Percentiles rank a stretch among this genome's conserved stretches.
These are phyloP conservation scores for Climacteris rufus DNA, from an alignment of 2,113 vertebrate species.

Conservation along the genomic window DNA sequence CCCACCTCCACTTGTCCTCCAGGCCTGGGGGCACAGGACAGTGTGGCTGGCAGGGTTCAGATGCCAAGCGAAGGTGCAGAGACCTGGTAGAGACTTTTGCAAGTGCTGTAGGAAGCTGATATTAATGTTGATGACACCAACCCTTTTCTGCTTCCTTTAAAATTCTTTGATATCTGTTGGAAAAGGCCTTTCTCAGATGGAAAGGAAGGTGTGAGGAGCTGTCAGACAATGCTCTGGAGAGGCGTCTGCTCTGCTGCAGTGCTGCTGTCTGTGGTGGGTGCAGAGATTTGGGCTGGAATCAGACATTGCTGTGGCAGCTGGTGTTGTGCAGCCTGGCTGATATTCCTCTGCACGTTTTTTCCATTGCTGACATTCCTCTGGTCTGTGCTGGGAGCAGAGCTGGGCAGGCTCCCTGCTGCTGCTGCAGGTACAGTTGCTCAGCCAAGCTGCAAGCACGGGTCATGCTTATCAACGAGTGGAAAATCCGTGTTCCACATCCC, in stretches of 20 bases:
- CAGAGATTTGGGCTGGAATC: neutral
- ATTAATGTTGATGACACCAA: neutral
- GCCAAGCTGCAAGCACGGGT: neutral
- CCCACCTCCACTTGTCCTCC: neutral
- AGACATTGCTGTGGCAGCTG: neutral
- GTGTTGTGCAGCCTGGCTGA: neutral
- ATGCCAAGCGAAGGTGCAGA: neutral
- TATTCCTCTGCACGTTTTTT: neutral
- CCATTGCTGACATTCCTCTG: neutral
- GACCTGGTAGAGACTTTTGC: neutral
- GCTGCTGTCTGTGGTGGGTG: neutral
- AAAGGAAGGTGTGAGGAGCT: neutral
- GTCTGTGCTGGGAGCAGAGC: neutral
- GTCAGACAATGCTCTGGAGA: neutral
- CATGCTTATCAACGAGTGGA: neutral
- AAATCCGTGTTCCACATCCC: neutral
- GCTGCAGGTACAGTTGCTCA: neutral
- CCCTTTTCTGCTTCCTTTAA: neutral
- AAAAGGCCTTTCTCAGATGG: neutral
- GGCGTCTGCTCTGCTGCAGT: neutral
- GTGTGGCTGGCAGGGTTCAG: neutral
- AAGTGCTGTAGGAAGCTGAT: neutral
- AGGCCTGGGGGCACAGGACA: neutral
- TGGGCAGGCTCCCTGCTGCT: neutral
- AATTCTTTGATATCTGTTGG: neutral